A percentile compares a stretch with the other conserved stretches of the same genome.
Evolutionary conservation across 2,113 vertebrate genomes (phyloP).

Genomic region (Lophius piscatorius): DNA sequence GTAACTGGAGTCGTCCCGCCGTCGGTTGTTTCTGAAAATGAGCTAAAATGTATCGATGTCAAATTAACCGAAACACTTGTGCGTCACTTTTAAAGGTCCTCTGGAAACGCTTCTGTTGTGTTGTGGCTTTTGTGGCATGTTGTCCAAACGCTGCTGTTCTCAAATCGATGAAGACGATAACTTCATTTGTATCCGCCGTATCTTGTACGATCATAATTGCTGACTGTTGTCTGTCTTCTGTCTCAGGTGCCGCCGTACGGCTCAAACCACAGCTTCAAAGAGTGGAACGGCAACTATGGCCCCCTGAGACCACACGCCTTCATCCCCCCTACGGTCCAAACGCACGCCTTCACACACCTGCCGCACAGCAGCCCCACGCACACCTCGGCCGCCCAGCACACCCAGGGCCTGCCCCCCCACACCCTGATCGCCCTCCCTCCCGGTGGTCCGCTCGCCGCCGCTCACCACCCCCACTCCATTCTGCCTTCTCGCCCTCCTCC

Average conservation of each 20-base stretch:
- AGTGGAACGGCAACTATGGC: slow-evolving; percentile 94
- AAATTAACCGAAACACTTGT: too few relatives aligned
- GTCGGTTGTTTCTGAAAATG: too few relatives aligned
- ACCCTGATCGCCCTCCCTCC: slow-evolving; percentile 87
- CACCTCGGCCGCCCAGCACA: slow-evolving; percentile 68
- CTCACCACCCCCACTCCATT: slow-evolving; percentile 83
- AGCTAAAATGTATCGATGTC: too few relatives aligned
- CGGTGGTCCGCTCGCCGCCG: slow-evolving; percentile 60
- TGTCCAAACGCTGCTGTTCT: too few relatives aligned
- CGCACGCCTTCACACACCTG: slow-evolving; percentile 86
- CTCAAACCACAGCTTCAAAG: slow-evolving; percentile 85
- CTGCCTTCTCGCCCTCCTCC: slow-evolving; percentile 85
- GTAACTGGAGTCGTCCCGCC: too few relatives aligned
- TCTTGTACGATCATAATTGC: too few relatives aligned
- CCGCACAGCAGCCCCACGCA: slow-evolving; percentile 90
- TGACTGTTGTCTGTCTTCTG: background rate
- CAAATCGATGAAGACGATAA: too few relatives aligned
- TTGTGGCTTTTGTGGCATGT: too few relatives aligned
- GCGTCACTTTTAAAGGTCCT: background rate
- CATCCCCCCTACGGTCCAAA: slow-evolving; percentile 85
- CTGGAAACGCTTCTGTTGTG: too few relatives aligned
- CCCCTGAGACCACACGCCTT: slow-evolving; percentile 90
- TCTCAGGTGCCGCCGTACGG: slow-evolving; percentile 88
- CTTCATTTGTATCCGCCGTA: too few relatives aligned
- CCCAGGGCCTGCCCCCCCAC: slow-evolving; percentile 79